A percentile compares a stretch with the other conserved stretches of the same genome.
Evolutionary conservation across 1,140 invertebrate genomes (phyloP).

Genomic region (Fopius arisanus): DNA sequence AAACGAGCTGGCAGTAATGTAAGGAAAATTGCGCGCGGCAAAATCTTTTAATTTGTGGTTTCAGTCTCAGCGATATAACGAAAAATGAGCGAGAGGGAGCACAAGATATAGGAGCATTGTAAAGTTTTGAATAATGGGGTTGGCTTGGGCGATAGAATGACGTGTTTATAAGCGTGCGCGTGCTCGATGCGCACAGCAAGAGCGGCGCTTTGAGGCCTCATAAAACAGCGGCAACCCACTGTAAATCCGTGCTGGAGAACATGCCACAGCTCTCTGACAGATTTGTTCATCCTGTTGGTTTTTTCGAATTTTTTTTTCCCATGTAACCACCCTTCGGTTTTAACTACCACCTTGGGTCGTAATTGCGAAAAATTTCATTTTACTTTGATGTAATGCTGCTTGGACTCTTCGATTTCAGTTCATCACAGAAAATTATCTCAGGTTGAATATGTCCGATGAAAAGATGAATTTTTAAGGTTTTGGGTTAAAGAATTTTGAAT

Average conservation of each 20-base stretch:
- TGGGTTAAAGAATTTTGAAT: no score
- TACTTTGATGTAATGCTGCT: background rate
- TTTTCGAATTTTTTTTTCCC: slow-evolving; percentile 13
- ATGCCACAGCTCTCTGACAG: slow-evolving; percentile 42
- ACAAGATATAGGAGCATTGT: slow-evolving; percentile 40
- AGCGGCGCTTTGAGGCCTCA: slow-evolving; percentile 58
- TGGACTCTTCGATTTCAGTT: background rate
- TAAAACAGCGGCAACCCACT: slow-evolving; percentile 58
- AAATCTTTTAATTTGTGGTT: slow-evolving; percentile 49
- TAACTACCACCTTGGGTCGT: background rate
- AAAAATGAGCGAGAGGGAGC: background rate
- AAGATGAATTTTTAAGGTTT: no score
- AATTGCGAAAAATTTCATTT: background rate
- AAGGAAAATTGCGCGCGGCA: slow-evolving; percentile 24
- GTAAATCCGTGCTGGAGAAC: slow-evolving; percentile 61
- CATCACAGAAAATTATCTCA: no score
- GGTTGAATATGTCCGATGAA: no score
- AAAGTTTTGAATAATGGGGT: slow-evolving; percentile 54
- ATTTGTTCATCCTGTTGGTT: background rate
- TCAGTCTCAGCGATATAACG: slow-evolving; percentile 15
- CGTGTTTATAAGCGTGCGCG: slow-evolving; percentile 56
- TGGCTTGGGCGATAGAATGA: slow-evolving; percentile 49
- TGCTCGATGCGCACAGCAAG: background rate
- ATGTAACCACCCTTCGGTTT: background rate
- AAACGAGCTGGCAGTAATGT: background rate